Base-by-base conservation (phyloP, 2,113 vertebrate genomes). In the Pristiophorus japonicus region DNA sequence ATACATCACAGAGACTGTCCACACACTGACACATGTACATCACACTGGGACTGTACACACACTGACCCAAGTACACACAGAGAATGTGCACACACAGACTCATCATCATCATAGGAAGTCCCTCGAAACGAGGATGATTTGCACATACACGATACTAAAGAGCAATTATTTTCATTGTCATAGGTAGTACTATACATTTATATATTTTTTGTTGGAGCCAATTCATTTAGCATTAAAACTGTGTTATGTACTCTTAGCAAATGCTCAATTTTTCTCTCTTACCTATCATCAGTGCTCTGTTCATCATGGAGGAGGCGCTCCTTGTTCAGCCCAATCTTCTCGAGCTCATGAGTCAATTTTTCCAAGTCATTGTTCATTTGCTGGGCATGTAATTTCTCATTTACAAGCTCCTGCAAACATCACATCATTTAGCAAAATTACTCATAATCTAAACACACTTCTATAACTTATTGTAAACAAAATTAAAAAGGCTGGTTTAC, bases 321-420 rank as follows among this genome's bases (percentile, higher is more conserved):
- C 97, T 99, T 99, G 97, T 99, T 99, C 91, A 99, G 97, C 2
- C 99, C 99, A 59, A 99, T 99, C 96, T 99, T 99, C 97, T 99
- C 99, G 96, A 99, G 97, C 96, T 99, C 99, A 0, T 99, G 98
- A 55, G 98, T 98, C 97, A 99, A 97, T 96, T 99, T 99, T 96
- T 99, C 99, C 1, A 99, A 97, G 95, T 99, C 99, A 88, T 99
- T 99, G 97, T 98, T 99, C 97, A 98, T 99, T 97, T 99, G 99
- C 96, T 99, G 99, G 67, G 98, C 98, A 96, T 98, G 98, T 96
- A 99, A 95, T 96, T 99, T 99, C 97, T 99, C 99, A 96, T 97
- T 99, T 94, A 99, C 99, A 96, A 99, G 97, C 96, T 99, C 99
- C 99, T 99, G 66, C 45, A 94, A 94, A 73, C 27, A 94, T 47